Conservation (phyloP, 2,888 invertebrate species). For the Anthophora plumipes region DNA sequence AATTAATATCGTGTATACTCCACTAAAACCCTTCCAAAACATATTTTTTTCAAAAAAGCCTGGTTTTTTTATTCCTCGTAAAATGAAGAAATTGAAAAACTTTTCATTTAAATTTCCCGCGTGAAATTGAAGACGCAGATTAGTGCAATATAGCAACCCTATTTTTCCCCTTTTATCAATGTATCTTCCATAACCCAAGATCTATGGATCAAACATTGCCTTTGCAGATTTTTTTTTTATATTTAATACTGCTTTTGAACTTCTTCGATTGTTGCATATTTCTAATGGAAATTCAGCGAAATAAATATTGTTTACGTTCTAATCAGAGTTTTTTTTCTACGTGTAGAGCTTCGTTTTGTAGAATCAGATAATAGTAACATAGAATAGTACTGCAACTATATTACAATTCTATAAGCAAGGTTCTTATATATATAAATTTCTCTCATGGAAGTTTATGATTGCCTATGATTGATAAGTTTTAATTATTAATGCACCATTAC, state of each 20-base stretch:
- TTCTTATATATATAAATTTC: conserved; percentile 7
- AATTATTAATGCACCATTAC: too few species aligned
- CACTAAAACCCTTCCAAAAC: neutral
- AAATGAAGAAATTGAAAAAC: neutral
- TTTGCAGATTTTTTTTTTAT: too few species aligned
- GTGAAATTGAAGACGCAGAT: neutral
- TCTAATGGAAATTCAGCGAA: conserved; percentile 9
- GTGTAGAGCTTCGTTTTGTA: conserved; percentile 17
- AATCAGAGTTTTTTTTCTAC: neutral
- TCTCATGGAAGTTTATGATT: neutral
- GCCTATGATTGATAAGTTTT: neutral
- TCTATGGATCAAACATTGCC: too few species aligned
- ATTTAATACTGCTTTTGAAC: neutral
- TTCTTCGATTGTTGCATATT: conserved; percentile 7
- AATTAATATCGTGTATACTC: too few species aligned
- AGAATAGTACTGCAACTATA: conserved; percentile 18
- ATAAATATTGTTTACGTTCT: conserved; percentile 4
- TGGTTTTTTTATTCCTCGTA: neutral
- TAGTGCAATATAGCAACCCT: neutral
- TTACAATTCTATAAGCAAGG: conserved; percentile 22
- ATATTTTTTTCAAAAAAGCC: conserved; percentile 4
- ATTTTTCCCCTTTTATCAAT: neutral
- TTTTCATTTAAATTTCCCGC: neutral
- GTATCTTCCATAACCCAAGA: too few species aligned
- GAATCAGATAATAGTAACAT: conserved; percentile 28